Conservation (phyloP, 2,888 invertebrate genomes). For the Drosophila longiperda region DNA sequence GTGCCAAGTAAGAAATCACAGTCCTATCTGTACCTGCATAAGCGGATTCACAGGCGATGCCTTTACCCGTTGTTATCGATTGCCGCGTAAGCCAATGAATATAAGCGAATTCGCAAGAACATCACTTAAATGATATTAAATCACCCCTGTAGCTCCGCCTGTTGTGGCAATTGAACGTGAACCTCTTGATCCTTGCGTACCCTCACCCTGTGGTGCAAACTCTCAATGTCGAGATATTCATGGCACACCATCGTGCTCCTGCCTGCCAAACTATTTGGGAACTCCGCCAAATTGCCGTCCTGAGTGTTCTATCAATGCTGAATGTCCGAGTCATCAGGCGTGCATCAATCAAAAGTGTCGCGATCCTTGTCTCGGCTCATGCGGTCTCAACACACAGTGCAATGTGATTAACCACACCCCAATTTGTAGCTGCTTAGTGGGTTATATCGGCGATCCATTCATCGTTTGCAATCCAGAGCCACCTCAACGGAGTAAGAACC, state of each 20-base stretch:
- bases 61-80: conserved; percentile 86
- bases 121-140: conserved; percentile 1
- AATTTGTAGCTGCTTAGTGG: conserved; percentile 88
- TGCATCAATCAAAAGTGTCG: conserved; percentile 91
- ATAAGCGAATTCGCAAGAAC: too few relatives aligned
- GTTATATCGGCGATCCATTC: conserved; percentile 88
- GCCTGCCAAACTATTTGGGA: conserved; percentile 90
- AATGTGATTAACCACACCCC: conserved; percentile 89
- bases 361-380: conserved; percentile 89
- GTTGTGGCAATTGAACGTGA: conserved; percentile 68
- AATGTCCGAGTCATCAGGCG: conserved; percentile 89
- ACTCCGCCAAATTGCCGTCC: conserved; percentile 91
- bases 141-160: conserved; percentile 59
- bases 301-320: conserved; percentile 91
- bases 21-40: conserved; percentile 91
- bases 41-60: conserved; percentile 87
- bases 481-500: conserved; percentile 82
- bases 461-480: conserved; percentile 86
- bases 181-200: conserved; percentile 88
- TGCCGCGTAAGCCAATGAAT: conserved; percentile 81
- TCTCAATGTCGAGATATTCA: conserved; percentile 87
- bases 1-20: conserved; percentile 90
- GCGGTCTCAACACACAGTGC: conserved; percentile 88
- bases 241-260: conserved; percentile 88
- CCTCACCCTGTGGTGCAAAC: conserved; percentile 91